These are phyloP conservation scores for Carapus acus DNA, from an alignment of 2,797 vertebrate genomes.

Conservation along the genomic window DNA sequence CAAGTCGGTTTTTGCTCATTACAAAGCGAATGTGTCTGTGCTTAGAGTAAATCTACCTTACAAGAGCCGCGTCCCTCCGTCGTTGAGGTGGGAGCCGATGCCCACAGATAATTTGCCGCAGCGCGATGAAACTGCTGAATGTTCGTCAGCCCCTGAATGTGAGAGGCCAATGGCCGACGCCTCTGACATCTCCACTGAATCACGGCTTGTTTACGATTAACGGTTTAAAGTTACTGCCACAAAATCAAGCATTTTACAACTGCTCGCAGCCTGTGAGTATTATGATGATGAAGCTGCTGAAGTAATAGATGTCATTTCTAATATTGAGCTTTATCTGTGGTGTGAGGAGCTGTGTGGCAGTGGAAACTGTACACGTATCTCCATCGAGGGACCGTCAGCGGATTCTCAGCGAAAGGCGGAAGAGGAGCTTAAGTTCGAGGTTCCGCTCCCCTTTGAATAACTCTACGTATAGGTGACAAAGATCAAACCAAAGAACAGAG, in stretches of 20 bases:
- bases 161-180: conserved; percentile 23
- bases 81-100: conserved; percentile 34
- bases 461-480: conserved; percentile 12
- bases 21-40: background rate
- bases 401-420: too few relatives aligned
- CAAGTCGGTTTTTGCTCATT: too few relatives aligned
- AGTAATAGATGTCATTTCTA: conserved; percentile 20
- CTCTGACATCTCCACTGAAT: conserved; percentile 41
- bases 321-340: too few relatives aligned
- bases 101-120: conserved; percentile 31
- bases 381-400: background rate
- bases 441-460: too few relatives aligned
- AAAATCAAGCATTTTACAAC: conserved; percentile 31
- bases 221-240: conserved; percentile 40
- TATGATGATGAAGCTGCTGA: background rate
- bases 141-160: conserved; percentile 35
- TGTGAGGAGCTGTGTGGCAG: conserved; percentile 21
- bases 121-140: conserved; percentile 30
- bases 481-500: conserved; percentile 6
- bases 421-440: too few relatives aligned
- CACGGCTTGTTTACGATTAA: conserved; percentile 42
- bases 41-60: too few relatives aligned
- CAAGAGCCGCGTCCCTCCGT: conserved; percentile 15
- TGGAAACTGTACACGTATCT: conserved; percentile 14
- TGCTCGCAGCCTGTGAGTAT: background rate